Evolutionary conservation across 2,797 vertebrate species (phyloP).

Genomic region (Sciurus vulgaris): DNA sequence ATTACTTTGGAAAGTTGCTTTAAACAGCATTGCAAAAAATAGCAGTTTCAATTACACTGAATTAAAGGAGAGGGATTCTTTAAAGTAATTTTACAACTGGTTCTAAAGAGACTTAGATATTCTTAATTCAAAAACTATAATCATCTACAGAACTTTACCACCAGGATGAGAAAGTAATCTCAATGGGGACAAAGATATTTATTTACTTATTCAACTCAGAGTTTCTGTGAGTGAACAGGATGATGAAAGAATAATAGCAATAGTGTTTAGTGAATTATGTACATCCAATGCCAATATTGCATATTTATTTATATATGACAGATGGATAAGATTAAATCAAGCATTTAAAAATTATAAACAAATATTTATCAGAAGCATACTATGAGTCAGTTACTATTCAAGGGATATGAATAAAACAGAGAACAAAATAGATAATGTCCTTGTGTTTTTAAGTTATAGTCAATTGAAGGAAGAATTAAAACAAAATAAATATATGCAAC

Average conservation of each 20-base stretch:
- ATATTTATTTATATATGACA: not conserved
- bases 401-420: not conserved
- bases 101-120: not conserved
- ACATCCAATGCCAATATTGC: not conserved
- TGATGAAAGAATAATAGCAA: not conserved
- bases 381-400: not conserved
- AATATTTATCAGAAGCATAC: not conserved
- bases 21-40: constrained; percentile 60
- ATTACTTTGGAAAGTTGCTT: constrained; percentile 63
- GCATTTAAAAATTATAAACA: not conserved
- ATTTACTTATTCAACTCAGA: not conserved
- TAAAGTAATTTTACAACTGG: constrained; percentile 21
- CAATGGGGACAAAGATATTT: not conserved
- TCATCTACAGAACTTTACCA: not conserved
- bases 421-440: not conserved
- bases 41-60: constrained; percentile 44
- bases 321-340: not conserved
- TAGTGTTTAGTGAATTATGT: not conserved
- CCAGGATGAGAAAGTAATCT: not conserved
- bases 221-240: not conserved
- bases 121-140: constrained; percentile 31
- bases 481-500: not conserved
- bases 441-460: not conserved
- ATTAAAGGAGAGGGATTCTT: constrained; percentile 40
- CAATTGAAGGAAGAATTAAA: not conserved